These are phyloP conservation scores for Allacma fusca DNA, from an alignment of 2,888 invertebrate species.

Conservation along the genomic window DNA sequence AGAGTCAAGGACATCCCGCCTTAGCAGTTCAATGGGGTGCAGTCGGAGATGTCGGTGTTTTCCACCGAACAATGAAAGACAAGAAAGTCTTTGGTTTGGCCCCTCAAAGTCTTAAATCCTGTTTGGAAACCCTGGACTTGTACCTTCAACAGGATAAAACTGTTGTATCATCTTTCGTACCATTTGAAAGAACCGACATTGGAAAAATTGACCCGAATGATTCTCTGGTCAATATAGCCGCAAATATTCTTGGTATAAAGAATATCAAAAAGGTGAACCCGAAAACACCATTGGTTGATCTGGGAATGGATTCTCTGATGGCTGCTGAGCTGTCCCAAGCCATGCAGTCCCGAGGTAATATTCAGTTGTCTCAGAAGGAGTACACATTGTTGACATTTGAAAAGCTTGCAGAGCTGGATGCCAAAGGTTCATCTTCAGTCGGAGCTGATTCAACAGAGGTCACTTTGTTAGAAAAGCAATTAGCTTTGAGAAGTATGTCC, in stretches of 20 bases:
- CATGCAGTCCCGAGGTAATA: constrained; percentile 86
- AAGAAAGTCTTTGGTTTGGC: constrained; percentile 76
- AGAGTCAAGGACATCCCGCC: constrained; percentile 66
- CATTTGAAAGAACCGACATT: constrained; percentile 69
- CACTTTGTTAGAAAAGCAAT: too few relatives aligned
- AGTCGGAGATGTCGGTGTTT: constrained; percentile 70
- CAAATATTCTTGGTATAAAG: constrained; percentile 76
- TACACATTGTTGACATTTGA: constrained; percentile 81
- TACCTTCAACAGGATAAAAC: constrained; percentile 75
- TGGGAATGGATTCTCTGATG: constrained; percentile 98
- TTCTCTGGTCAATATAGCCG: constrained; percentile 76
- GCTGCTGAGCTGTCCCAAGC: constrained; percentile 95
- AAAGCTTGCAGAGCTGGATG: constrained; percentile 68
- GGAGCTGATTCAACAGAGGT: too few relatives aligned
- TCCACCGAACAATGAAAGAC: constrained; percentile 68
- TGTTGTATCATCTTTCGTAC: constrained; percentile 83
- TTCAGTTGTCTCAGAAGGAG: constrained; percentile 85
- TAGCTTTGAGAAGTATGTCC: too few relatives aligned
- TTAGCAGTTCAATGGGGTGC: constrained; percentile 71
- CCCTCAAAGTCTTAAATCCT: constrained; percentile 85
- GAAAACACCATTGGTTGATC: constrained; percentile 76
- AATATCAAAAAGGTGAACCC: constrained; percentile 78
- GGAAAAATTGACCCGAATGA: constrained; percentile 31
- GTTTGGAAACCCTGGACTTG: constrained; percentile 72
- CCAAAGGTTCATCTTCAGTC: neutral